Conservation (phyloP, 2,888 invertebrate species). For the Furcula furcula region DNA sequence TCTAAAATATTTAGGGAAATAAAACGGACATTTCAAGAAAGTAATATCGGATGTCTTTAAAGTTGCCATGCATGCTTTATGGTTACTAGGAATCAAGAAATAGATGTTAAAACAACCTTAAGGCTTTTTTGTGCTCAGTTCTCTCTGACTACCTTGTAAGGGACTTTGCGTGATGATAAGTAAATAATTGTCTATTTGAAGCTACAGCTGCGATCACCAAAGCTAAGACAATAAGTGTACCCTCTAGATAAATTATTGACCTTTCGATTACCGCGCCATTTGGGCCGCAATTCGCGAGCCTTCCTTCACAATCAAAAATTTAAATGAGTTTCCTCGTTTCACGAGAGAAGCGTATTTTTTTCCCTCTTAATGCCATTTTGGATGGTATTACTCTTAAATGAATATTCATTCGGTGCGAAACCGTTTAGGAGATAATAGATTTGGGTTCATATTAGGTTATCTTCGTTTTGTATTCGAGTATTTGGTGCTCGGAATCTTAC, state of each 20-base stretch:
- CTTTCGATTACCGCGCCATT: slow-evolving; percentile 56
- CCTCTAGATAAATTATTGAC: slow-evolving; percentile 50
- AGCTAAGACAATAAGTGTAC: slow-evolving; percentile 24
- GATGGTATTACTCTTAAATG: slow-evolving; percentile 75
- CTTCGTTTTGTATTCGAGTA: slow-evolving; percentile 60
- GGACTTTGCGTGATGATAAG: too few relatives aligned
- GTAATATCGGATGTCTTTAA: too few relatives aligned
- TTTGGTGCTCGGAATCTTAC: slow-evolving; percentile 40
- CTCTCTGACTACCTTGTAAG: not conserved
- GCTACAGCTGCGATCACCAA: not conserved
- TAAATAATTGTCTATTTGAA: too few relatives aligned
- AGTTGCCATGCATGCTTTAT: too few relatives aligned
- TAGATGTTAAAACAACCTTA: not conserved
- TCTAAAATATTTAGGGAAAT: too few relatives aligned
- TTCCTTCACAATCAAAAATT: slow-evolving; percentile 74
- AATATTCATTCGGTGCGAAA: slow-evolving; percentile 78
- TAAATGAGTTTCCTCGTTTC: slow-evolving; percentile 70
- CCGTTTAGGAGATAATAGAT: slow-evolving; percentile 78
- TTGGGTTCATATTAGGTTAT: slow-evolving; percentile 74
- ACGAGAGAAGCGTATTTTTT: slow-evolving; percentile 58
- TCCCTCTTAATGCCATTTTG: slow-evolving; percentile 71
- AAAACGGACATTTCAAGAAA: too few relatives aligned
- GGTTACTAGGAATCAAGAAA: too few relatives aligned
- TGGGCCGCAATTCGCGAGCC: slow-evolving; percentile 42
- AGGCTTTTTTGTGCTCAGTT: not conserved